Conservation (phyloP, 2,113 vertebrate species). For the Pardalotus punctatus region DNA sequence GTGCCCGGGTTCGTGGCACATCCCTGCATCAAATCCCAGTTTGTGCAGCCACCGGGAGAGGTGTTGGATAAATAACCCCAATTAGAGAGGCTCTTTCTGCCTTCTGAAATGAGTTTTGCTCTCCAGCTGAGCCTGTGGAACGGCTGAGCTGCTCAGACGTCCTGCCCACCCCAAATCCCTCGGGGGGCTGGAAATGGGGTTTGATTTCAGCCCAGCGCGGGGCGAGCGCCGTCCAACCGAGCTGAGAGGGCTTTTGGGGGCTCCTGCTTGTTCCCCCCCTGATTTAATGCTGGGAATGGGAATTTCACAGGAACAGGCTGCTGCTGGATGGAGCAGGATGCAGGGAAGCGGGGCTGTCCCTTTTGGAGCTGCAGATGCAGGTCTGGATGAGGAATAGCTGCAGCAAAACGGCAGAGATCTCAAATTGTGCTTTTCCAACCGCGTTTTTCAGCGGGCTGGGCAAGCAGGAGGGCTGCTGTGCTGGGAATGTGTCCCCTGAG, state of each 20-base stretch:
- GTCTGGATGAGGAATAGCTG: neutral
- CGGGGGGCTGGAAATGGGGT: neutral
- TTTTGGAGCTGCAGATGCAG: rapidly evolving
- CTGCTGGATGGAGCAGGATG: neutral
- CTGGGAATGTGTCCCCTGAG: rapidly evolving
- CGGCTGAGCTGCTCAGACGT: neutral
- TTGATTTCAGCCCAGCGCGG: neutral
- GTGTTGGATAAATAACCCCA: neutral
- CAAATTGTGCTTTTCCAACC: neutral
- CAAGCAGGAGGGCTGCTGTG: neutral
- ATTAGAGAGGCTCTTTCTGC: neutral
- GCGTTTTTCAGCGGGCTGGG: neutral
- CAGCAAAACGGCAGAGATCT: neutral
- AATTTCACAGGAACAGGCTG: neutral
- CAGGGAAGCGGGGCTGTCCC: neutral
- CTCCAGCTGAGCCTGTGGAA: neutral
- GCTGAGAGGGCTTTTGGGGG: neutral
- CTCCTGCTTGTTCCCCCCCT: neutral
- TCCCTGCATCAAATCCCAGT: rapidly evolving
- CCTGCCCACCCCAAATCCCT: neutral
- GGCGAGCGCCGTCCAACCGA: neutral
- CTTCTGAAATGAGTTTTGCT: neutral
- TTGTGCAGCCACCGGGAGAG: rapidly evolving
- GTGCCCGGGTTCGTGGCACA: rapidly evolving
- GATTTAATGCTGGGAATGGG: neutral